Conservation (phyloP, 1,140 invertebrate species). For the Dufourea novaeangliae region DNA sequence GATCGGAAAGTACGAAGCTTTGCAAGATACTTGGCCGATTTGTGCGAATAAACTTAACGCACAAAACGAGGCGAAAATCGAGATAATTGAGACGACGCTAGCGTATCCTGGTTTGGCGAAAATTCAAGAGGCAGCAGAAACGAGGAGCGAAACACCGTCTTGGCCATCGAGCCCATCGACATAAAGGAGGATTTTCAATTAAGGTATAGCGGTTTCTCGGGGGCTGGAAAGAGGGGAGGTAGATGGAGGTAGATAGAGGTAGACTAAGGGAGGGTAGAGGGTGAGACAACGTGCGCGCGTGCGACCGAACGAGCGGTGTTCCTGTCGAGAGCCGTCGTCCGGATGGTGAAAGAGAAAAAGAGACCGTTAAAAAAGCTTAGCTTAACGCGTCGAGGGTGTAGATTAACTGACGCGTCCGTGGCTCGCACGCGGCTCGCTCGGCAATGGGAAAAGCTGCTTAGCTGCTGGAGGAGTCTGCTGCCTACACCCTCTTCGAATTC, state of each 20-base stretch:
- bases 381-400: conserved; percentile 46
- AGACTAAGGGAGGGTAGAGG: too few species aligned
- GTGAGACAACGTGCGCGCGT: too few species aligned
- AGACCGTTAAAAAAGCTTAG: conserved; percentile 47
- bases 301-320: background rate
- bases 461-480: conserved; percentile 25
- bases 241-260: too few species aligned
- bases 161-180: conserved; percentile 11
- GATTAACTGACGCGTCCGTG: conserved; percentile 42
- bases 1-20: background rate
- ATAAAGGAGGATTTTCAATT: conserved; percentile 50
- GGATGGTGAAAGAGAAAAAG: background rate
- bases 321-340: background rate
- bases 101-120: background rate
- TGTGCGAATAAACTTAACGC: too few species aligned
- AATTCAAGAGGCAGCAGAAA: conserved; percentile 1
- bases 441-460: conserved; percentile 45
- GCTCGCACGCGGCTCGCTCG: conserved; percentile 33
- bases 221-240: too few species aligned
- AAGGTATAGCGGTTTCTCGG: conserved; percentile 23
- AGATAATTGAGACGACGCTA: conserved; percentile 10
- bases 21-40: too few species aligned
- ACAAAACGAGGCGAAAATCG: background rate
- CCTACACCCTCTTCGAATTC: conserved; percentile 48
- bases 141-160: conserved; percentile 12